Evolutionary conservation across 23 tunicate species (phyloP), one percentile per base, ranked within the genome.

Genomic region (Styela clava): DNA sequence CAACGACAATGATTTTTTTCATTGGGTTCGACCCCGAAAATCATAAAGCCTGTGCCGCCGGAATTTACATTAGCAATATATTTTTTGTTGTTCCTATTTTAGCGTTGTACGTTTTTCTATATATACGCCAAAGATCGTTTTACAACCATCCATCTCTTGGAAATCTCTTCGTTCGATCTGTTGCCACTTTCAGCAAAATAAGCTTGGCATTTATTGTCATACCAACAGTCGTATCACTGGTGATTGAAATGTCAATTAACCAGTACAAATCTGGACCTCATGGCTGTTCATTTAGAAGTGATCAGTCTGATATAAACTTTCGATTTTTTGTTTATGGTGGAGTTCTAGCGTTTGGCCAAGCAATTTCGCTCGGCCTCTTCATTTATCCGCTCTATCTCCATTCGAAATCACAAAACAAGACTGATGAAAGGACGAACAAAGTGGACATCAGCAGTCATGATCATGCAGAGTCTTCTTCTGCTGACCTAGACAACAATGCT

Each of bases 1-100:
- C 24, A 23, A 69, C 74, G 30, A 23, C 19, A 24, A 25, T 28
- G 0, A 25, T 69, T 20, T n/a, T 23, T 25, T 69, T 23, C 27
- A 26, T 69, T n/a, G 28, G 74, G 20, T 69, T 69, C 20, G 74
- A 69, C 24, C 74, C 74, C 20, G 30, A 69, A 24, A 26, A 69
- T 1, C 27, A 69, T 69, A 23, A 0, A 20, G 74, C 27, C n/a
- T 69, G 74, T 26, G 29, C 19, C 0, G 24, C 28, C 74, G 30
- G 20, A 24, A 26, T 23, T 22, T 23, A 69, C 24, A 20, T 69
- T 24, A 69, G 30, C 74, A 56, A 56, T 56, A 20, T 56, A 18
- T 56, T 56, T 56, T 69, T 69, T 69, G 28, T 25, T 19, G 74
- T 20, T 19, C 24, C 28, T 23, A 19, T 69, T 23, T 26, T 69